A percentile compares a stretch with the other conserved stretches of the same genome.
These are phyloP conservation scores for Lasiurus borealis DNA, from an alignment of 2,113 vertebrate genomes.

Conservation along the genomic window DNA sequence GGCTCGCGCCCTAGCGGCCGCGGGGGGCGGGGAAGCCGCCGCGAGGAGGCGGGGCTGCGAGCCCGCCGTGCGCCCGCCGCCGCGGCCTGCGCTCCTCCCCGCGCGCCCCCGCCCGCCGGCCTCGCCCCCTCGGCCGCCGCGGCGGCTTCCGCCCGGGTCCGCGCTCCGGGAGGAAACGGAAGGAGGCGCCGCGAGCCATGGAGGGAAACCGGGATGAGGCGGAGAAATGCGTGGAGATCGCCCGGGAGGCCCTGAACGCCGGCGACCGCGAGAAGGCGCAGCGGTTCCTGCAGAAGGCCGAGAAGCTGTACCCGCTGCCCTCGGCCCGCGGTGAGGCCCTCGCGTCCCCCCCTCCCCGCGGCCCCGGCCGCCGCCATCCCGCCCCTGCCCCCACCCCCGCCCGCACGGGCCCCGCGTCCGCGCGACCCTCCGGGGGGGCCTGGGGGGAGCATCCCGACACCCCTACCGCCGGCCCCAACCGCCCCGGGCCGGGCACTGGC, in stretches of 20 bases:
- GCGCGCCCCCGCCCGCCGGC: slow-evolving; percentile 39
- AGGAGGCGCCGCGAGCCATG: slow-evolving; percentile 88
- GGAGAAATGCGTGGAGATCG: slow-evolving; percentile 95
- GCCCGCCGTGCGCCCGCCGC: neutral
- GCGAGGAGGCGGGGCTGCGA: slow-evolving; percentile 72
- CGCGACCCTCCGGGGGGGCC: neutral
- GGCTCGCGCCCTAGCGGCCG: neutral
- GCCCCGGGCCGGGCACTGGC: neutral
- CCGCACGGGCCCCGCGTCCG: neutral
- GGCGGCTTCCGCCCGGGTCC: slow-evolving; percentile 82
- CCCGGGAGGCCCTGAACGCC: slow-evolving; percentile 90
- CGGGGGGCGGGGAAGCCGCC: slow-evolving; percentile 58
- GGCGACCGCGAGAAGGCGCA: slow-evolving; percentile 93
- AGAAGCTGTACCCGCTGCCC: slow-evolving; percentile 93
- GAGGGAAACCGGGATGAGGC: slow-evolving; percentile 98
- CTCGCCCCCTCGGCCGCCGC: slow-evolving; percentile 20
- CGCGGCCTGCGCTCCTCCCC: slow-evolving; percentile 29
- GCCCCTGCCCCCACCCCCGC: neutral
- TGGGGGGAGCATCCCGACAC: neutral
- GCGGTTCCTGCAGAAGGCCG: slow-evolving; percentile 95
- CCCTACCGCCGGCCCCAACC: neutral
- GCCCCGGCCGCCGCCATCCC: neutral
- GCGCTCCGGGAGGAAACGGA: slow-evolving; percentile 82
- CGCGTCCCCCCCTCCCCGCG: neutral
- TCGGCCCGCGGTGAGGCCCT: slow-evolving; percentile 86